Conservation (phyloP, 2,797 vertebrate genomes). For the Heteromormyrus szaboi region DNA sequence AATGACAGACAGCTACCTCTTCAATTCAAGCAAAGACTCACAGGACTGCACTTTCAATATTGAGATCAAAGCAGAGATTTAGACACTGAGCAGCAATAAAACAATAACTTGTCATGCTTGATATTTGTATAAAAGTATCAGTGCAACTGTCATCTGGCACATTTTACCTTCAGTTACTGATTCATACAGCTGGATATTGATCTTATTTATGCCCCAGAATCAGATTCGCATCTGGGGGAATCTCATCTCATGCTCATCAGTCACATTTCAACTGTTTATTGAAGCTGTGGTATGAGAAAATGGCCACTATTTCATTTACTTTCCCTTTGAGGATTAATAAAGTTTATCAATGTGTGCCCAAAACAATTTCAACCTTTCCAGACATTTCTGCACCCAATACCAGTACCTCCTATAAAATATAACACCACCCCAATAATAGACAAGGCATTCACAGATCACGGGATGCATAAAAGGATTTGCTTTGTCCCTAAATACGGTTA, state of each 20-base stretch:
- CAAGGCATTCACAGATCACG: neutral
- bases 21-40: neutral
- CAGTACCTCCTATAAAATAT: neutral
- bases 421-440: neutral
- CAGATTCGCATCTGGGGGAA: neutral
- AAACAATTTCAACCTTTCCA: neutral
- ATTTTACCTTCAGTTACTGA: neutral
- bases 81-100: neutral
- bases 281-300: neutral
- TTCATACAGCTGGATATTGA: neutral
- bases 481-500: neutral
- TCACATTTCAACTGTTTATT: neutral
- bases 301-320: neutral
- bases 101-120: neutral
- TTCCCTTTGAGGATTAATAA: neutral
- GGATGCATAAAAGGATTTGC: neutral
- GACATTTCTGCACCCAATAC: neutral
- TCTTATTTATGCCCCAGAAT: neutral
- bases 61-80: neutral
- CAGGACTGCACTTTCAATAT: neutral
- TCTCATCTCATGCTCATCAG: neutral
- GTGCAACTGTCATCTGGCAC: neutral
- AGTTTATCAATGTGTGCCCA: neutral
- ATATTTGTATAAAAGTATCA: neutral
- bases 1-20: neutral